A percentile compares a stretch with the other conserved stretches of the same genome.
Conservation (phyloP, 2,113 vertebrate species). For the Aptenodytes patagonicus region DNA sequence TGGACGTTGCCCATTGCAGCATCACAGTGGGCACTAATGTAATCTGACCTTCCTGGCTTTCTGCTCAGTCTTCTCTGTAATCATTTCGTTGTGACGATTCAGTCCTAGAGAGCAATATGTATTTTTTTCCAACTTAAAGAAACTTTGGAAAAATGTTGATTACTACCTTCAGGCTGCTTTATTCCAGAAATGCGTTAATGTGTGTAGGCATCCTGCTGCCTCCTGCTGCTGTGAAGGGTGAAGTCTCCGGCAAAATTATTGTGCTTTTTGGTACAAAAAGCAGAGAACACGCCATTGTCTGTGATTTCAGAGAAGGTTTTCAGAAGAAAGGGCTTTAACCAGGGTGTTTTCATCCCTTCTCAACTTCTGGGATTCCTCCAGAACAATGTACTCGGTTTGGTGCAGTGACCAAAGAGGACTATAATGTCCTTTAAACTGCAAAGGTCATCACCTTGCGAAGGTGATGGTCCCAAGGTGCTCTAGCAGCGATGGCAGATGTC, state of each 20-base stretch:
- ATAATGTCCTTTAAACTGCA: neutral
- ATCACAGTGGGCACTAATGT: neutral
- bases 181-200: neutral
- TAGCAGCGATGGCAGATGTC: neutral
- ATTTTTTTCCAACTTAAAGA: neutral
- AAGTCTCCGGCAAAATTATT: neutral
- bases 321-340: neutral
- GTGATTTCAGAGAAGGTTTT: neutral
- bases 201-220: neutral
- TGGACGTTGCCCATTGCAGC: neutral
- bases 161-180: neutral
- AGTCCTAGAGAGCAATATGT: neutral
- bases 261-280: neutral
- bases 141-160: neutral
- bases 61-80: neutral
- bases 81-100: neutral
- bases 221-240: neutral
- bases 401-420: neutral
- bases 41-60: neutral
- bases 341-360: neutral
- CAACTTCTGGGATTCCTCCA: neutral
- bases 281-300: neutral
- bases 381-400: accelerated
- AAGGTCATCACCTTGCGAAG: neutral
- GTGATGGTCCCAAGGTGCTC: neutral